A percentile compares a stretch with the other conserved stretches of the same genome.
Evolutionary conservation across 92 coral and sea anemone species (phyloP).

Genomic region (Phenganax marumi): DNA sequence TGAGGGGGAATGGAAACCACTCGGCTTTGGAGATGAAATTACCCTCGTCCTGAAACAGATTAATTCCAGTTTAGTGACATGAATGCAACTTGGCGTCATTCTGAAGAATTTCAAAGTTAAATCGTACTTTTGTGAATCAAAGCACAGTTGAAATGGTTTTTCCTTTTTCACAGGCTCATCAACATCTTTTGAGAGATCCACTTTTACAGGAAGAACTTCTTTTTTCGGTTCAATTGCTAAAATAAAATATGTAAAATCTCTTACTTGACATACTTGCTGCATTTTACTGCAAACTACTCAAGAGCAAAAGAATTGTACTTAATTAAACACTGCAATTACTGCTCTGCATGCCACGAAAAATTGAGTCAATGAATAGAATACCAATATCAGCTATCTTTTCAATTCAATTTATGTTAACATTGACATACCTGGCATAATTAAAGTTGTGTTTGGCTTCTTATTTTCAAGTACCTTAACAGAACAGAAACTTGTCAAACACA

Average conservation of each 20-base stretch:
- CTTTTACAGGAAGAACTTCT: background rate
- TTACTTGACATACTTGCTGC: background rate
- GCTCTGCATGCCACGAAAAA: too few species aligned
- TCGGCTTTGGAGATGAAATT: slow-evolving; percentile 28
- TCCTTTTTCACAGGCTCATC: background rate
- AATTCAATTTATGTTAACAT: too few species aligned
- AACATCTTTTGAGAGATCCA: slow-evolving; percentile 17
- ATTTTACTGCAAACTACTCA: too few species aligned
- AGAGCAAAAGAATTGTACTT: too few species aligned
- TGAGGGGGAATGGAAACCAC: background rate
- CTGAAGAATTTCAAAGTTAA: background rate
- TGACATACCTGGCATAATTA: background rate
- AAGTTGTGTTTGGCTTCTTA: background rate
- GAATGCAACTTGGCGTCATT: background rate
- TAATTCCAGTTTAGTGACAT: background rate
- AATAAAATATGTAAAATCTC: background rate
- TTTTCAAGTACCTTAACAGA: background rate
- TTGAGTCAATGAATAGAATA: too few species aligned
- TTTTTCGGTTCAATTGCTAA: background rate
- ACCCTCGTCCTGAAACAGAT: background rate
- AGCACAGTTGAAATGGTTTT: background rate
- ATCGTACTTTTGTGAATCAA: slow-evolving; percentile 12
- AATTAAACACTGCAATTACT: too few species aligned
- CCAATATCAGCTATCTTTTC: too few species aligned
- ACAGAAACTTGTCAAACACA: background rate